Conservation (phyloP, 2,113 vertebrate species). For the Macrotis lagotis region DNA sequence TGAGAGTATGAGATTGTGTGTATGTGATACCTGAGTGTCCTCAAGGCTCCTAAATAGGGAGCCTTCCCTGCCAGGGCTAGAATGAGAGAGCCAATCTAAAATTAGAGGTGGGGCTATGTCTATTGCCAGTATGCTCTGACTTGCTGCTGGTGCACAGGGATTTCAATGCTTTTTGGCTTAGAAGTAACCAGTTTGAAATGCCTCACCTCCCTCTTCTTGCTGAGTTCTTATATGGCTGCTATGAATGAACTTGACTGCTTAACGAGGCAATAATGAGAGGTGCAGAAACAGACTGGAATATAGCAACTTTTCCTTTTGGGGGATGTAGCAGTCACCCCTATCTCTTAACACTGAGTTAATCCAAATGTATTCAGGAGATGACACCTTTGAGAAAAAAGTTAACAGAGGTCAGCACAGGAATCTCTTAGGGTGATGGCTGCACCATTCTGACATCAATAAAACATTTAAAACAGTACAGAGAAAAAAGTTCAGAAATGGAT, state of each 20-base stretch:
- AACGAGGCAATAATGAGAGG: slow-evolving; percentile 2
- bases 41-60: too few relatives aligned
- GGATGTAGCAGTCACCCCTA: not conserved
- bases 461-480: not conserved
- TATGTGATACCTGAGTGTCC: not conserved
- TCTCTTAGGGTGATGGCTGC: not conserved
- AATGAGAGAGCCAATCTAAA: not conserved
- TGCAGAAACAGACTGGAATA: not conserved
- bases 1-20: not conserved
- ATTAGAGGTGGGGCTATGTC: not conserved
- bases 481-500: not conserved
- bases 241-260: not conserved
- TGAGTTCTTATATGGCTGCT: not conserved
- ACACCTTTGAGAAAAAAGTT: not conserved
- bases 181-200: slow-evolving; percentile 23
- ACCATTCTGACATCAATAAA: not conserved
- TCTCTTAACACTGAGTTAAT: not conserved
- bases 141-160: not conserved
- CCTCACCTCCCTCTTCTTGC: not conserved
- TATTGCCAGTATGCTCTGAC: not conserved
- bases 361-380: not conserved
- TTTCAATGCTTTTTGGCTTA: not conserved
- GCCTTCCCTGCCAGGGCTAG: not conserved
- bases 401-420: not conserved
- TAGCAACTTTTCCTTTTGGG: accelerated